Percentiles rank a stretch among this genome's conserved stretches.
These are phyloP conservation scores for Huso huso DNA, from an alignment of 2,797 vertebrate species.

Conservation along the genomic window DNA sequence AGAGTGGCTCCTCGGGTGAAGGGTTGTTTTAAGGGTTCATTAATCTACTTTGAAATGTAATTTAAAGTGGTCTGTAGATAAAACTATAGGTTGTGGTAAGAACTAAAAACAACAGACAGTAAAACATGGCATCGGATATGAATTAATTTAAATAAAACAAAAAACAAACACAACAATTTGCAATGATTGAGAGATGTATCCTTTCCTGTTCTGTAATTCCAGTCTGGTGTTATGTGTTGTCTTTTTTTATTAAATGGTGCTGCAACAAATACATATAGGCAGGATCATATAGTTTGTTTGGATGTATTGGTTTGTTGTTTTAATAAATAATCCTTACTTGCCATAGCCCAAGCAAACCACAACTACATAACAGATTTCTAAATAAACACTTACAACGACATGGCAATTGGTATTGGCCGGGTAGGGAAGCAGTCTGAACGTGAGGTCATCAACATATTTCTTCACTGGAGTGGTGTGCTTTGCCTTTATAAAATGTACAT, in stretches of 20 bases:
- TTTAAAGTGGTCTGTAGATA: too few relatives aligned
- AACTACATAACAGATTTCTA: neutral
- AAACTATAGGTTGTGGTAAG: too few relatives aligned
- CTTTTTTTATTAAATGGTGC: neutral
- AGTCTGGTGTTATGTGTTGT: constrained; percentile 23
- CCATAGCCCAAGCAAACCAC: neutral
- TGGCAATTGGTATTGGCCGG: constrained; percentile 51
- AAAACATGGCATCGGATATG: too few relatives aligned
- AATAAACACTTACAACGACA: constrained; percentile 41
- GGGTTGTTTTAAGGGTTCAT: too few relatives aligned
- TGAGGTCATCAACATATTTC: constrained; percentile 47
- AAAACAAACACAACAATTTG: too few relatives aligned
- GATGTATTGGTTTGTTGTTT: neutral
- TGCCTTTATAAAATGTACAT: constrained; percentile 59
- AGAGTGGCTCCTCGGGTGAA: neutral
- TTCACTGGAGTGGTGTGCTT: constrained; percentile 50
- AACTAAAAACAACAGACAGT: too few relatives aligned
- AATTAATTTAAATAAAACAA: too few relatives aligned
- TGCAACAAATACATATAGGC: neutral
- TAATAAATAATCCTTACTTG: neutral
- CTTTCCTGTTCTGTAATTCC: too few relatives aligned
- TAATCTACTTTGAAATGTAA: too few relatives aligned
- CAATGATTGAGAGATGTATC: too few relatives aligned
- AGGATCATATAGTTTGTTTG: neutral
- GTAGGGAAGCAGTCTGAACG: constrained; percentile 49